Base-by-base conservation (phyloP, 1,140 invertebrate genomes). In the Pectinophora gossypiella region DNA sequence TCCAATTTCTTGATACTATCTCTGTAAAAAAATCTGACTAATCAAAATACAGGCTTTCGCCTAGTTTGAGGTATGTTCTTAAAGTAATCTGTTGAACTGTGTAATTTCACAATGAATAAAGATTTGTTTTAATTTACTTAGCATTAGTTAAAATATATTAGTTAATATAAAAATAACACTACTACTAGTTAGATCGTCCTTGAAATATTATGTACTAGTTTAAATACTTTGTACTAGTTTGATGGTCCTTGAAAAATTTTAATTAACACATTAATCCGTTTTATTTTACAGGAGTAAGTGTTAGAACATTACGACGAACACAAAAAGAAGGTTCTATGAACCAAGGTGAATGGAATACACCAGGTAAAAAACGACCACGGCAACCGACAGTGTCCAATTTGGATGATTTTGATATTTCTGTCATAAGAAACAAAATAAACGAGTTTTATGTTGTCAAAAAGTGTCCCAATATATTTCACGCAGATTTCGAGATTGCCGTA, bases 371-470 rank as follows among this genome's bases (percentile, higher is more conserved):
- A 43, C 40, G 40, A 6, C 40, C 40, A 43, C 15, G 18, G 2
- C 3, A 16, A 19, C 15, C 40, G 7, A 19, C 19, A 43, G 40
- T 43, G 18, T 43, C 50, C 18, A 52, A 56, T 19, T 27, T 58
- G 22, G 47, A 59, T 46, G 19, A 40, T 19, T 54, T 53, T 50
- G 56, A 59, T n/a, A 50, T 59, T 12, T 21, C 2, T 22, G 56
- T 32, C 18, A 54, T 63, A 12, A 18, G 46, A 13, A 52, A 52
- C 10, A 62, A 57, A 51, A 54, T 62, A 2, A 53, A 46, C 43
- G 51, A 57, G 38, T 62, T 58, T 48, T 62, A 62, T 38, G n/a
- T 10, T 45, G 60, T 62, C 0, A 53, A 49, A 52, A 62, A 62
- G 32, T 43, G 59, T 52, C n/a, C n/a, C n/a, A n/a, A n/a, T n/a